Evolutionary conservation across 2,797 vertebrate species (phyloP).

Genomic region (Acrocephalus scirpaceus): DNA sequence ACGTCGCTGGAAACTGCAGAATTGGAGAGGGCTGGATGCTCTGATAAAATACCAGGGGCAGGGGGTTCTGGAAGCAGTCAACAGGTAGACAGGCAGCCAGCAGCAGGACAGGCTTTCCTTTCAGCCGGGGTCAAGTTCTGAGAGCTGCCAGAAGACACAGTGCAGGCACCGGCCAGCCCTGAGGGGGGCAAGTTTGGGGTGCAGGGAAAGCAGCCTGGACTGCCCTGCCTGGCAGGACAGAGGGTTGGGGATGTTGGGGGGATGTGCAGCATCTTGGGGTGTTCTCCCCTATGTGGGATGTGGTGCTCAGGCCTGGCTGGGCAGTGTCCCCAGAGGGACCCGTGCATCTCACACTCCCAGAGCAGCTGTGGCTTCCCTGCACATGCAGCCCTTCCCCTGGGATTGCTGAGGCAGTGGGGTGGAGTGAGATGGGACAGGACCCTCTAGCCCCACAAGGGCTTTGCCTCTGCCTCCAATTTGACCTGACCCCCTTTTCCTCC

Average conservation of each 20-base stretch:
- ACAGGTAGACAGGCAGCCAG: slow-evolving; percentile 65
- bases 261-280: accelerated
- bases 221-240: background rate
- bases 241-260: background rate
- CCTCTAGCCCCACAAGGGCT: background rate
- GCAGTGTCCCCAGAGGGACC: background rate
- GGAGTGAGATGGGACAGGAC: background rate
- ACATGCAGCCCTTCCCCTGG: background rate
- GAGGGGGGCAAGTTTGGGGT: background rate
- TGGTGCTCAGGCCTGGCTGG: accelerated
- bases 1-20: slow-evolving; percentile 32
- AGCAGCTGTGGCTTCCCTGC: background rate
- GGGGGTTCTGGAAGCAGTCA: slow-evolving; percentile 73
- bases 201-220: background rate
- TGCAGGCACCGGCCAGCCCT: slow-evolving; percentile 20
- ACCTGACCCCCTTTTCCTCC: background rate
- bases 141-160: slow-evolving; percentile 72
- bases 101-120: slow-evolving; percentile 56
- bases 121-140: slow-evolving; percentile 71
- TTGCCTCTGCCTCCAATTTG: background rate
- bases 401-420: background rate
- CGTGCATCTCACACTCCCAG: background rate
- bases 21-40: background rate
- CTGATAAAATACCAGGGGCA: slow-evolving; percentile 36
- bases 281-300: accelerated